Conservation (phyloP, 2,797 vertebrate genomes). For the Toxotes lorentzi region DNA sequence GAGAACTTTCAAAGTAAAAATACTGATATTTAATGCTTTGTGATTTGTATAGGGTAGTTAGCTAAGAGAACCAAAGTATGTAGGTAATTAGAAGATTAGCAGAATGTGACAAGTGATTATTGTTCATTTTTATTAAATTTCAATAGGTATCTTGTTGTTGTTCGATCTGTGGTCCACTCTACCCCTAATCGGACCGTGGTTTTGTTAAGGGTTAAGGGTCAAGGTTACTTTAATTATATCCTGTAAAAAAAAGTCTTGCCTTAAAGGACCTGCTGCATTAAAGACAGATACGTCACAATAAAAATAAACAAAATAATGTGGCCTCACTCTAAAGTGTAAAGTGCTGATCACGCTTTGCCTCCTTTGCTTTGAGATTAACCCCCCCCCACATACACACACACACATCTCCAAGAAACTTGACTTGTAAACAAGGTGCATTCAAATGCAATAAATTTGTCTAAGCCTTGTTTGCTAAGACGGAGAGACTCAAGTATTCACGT, state of each 20-base stretch:
- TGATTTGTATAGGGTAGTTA: too few species aligned
- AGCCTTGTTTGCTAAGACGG: slow-evolving; percentile 52
- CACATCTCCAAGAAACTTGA: slow-evolving; percentile 79
- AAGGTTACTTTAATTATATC: background rate
- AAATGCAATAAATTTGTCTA: slow-evolving; percentile 74
- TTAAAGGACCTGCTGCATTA: background rate
- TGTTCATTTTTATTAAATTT: too few species aligned
- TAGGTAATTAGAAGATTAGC: too few species aligned
- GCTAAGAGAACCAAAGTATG: too few species aligned
- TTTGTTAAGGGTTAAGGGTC: background rate
- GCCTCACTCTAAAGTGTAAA: background rate
- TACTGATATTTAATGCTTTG: too few species aligned
- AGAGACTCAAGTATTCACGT: slow-evolving; percentile 45
- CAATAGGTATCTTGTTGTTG: background rate
- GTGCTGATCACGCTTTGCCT: slow-evolving; percentile 49
- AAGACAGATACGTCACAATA: background rate
- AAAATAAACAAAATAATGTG: background rate
- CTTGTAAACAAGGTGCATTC: slow-evolving; percentile 82
- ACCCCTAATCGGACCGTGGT: too few species aligned
- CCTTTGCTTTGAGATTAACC: too few species aligned
- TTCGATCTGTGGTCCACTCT: too few species aligned
- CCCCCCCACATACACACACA: too few species aligned
- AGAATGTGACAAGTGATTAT: too few species aligned
- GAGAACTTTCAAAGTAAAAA: too few species aligned
- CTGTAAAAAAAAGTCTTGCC: background rate